Evolutionary conservation across 1,140 invertebrate genomes (phyloP), one percentile per base, ranked within the genome.

Genomic region (Andricus grossulariae): DNA sequence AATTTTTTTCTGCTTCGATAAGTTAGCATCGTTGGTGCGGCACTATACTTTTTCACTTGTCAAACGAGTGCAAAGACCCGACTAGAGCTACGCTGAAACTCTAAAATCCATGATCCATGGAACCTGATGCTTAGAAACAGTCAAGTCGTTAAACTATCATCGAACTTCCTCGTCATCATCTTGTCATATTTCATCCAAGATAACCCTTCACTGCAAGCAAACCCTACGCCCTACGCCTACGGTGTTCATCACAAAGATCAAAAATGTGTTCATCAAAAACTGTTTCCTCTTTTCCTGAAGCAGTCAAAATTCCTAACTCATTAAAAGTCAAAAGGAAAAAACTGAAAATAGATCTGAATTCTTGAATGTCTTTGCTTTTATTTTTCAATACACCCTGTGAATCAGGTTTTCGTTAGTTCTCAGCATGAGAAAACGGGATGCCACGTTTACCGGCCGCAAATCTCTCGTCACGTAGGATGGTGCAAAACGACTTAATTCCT

Each of bases 401-500:
- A 60, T 60, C 21, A 25, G 21, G 32, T 8, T 66, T 66, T 66
- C 25, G 25, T 32, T 66, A 66, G 32, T 66, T 66, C 21, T 66
- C 15, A 39, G 60, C 32, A 16, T 25, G 60, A 39, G 60, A 66
- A n/a, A 66, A 66, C 57, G 39, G 45, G 57, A 66, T 66, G 18
- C 25, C 25, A 57, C 54, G 55, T 57, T 57, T 57, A 66, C 57
- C 57, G 57, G 60, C 32, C 55, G 60, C 84, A 89, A 89, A 90
- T 88, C 85, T 84, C 76, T 89, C 85, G 77, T 87, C 84, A 77
- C 60, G 77, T 76, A 50, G 55, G 78, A 80, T 76, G 82, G 73
- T 73, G 79, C 78, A 76, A 75, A 76, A 78, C 86, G 80, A 86
- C 86, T 89, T 88, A 84, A 86, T 89, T 88, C 82, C 82, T 78